A percentile compares a stretch with the other conserved stretches of the same genome.
Evolutionary conservation across 2,797 vertebrate species (phyloP).

Genomic region (Smutsia temminckii): DNA sequence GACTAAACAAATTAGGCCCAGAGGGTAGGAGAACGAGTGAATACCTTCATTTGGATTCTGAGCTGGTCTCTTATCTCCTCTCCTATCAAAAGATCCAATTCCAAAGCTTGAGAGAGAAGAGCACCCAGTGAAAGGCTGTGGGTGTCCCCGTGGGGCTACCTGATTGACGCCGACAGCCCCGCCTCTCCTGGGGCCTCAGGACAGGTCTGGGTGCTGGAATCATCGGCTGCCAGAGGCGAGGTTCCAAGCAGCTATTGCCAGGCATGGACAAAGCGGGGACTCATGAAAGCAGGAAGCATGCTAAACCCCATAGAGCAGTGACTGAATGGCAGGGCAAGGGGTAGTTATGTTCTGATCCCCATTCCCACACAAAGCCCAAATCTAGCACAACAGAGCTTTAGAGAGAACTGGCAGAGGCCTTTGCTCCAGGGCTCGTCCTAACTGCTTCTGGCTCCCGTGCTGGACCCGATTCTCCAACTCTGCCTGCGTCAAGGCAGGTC

Average conservation of each 20-base stretch:
- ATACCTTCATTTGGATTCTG: conserved; percentile 5
- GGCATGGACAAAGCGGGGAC: conserved; percentile 59
- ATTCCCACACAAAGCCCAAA: not conserved
- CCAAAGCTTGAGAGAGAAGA: not conserved
- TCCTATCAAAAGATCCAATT: not conserved
- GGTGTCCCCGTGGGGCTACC: not conserved
- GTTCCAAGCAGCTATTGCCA: conserved; percentile 63
- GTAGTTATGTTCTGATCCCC: not conserved
- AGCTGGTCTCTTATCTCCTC: not conserved
- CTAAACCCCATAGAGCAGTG: not conserved
- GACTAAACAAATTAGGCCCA: not conserved
- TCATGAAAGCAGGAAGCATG: conserved; percentile 53
- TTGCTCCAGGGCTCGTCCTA: not conserved
- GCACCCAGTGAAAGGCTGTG: not conserved
- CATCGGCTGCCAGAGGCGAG: conserved; percentile 66
- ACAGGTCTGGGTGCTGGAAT: conserved; percentile 74
- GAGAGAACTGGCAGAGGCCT: not conserved
- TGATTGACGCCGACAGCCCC: conserved; percentile 49
- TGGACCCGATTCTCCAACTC: not conserved
- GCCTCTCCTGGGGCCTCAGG: conserved; percentile 44
- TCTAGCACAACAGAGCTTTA: not conserved
- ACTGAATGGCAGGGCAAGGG: not conserved
- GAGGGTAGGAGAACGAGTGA: not conserved
- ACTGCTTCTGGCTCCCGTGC: not conserved
- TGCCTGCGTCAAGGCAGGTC: not conserved